Base-by-base conservation (phyloP, 2,797 vertebrate species). In the Cygnus olor region DNA sequence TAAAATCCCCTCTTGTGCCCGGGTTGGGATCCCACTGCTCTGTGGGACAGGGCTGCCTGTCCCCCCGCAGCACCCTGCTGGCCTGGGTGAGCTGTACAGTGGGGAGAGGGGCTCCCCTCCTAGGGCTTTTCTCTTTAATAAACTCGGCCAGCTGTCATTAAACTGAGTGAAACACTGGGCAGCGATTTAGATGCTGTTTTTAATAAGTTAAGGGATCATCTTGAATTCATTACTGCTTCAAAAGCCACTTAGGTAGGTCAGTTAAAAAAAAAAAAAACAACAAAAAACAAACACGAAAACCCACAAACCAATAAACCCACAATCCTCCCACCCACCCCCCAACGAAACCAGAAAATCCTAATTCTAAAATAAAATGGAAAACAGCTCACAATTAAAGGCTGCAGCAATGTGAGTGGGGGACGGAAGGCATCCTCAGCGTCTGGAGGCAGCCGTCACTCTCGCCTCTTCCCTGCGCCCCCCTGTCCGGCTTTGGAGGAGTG, bases 201-300 rank as follows among this genome's bases (percentile, higher is more conserved):
- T 93, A 89, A 89, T 97, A 96, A 90, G 84, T 94, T 85, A 93
- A 82, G 81, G 93, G 68, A 80, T 93, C 95, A 82, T 93, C 90
- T 96, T 96, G 94, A 95, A 93, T 97, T 94, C 93, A 90, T 97
- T 96, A 95, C 60, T 42, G 74, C 84, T 92, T 96, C 84, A 87
- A 96, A 97, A 95, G 53, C 60, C 81, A 90, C 86, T 85, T 93
- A 92, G 94, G 93, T 97, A 94, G 87, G 83, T 90, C 71, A 80
- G 74, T 73, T 93, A 2, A 9, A 80, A 73, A 4, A 2, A 40
- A 24, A 11, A 34, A 68, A 79, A 61, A 40, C 27, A 30, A 19
- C 24, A 71, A 4, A 3, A 40, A 24, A 13, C 32, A 68, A 81
- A 65, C 60, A 79, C 79, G 42, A 93, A 93, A 93, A 80, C 74